Percentiles rank a stretch among this genome's conserved stretches.
phyloP scores from a whole-genome alignment of 2,797 vertebrate genomes.

The Pangasius larnaudii region DNA sequence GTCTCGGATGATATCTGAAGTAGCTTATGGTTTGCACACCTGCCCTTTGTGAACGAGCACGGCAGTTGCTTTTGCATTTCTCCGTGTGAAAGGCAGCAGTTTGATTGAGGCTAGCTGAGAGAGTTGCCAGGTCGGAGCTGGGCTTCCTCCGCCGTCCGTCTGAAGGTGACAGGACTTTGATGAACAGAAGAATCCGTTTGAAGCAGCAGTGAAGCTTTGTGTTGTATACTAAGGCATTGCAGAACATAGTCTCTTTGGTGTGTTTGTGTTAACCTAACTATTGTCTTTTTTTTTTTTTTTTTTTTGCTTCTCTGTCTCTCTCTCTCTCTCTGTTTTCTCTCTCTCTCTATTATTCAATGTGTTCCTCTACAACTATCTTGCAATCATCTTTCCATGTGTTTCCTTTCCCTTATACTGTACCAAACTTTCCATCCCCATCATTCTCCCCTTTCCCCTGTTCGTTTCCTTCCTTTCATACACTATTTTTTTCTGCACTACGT shows the following conservation, averaged over 20 bases:
- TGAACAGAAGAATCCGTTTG: slow-evolving; percentile 53
- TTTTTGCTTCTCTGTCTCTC: background rate
- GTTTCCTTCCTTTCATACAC: slow-evolving; percentile 37
- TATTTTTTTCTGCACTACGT: slow-evolving; percentile 16
- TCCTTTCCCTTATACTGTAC: slow-evolving; percentile 49
- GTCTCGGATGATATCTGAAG: slow-evolving; percentile 15
- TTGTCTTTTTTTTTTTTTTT: slow-evolving; percentile 41
- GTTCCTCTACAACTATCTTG: slow-evolving; percentile 42
- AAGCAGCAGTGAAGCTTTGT: slow-evolving; percentile 54
- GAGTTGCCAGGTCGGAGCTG: slow-evolving; percentile 33
- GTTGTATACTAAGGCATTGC: slow-evolving; percentile 37
- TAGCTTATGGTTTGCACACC: slow-evolving; percentile 10
- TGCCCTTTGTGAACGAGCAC: slow-evolving; percentile 25
- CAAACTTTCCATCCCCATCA: slow-evolving; percentile 49
- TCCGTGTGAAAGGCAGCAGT: slow-evolving; percentile 10
- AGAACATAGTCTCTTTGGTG: slow-evolving; percentile 40
- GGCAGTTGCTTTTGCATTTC: background rate
- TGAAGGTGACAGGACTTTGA: slow-evolving; percentile 61
- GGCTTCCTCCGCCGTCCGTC: slow-evolving; percentile 38
- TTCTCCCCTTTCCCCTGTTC: slow-evolving; percentile 21
- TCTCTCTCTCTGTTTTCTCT: background rate
- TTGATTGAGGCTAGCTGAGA: slow-evolving; percentile 48
- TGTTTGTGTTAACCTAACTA: slow-evolving; percentile 54
- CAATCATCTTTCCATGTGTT: slow-evolving; percentile 44
- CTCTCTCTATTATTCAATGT: slow-evolving; percentile 32